Evolutionary conservation across 2,113 vertebrate genomes (phyloP).

Genomic region (Cololabis saira): DNA sequence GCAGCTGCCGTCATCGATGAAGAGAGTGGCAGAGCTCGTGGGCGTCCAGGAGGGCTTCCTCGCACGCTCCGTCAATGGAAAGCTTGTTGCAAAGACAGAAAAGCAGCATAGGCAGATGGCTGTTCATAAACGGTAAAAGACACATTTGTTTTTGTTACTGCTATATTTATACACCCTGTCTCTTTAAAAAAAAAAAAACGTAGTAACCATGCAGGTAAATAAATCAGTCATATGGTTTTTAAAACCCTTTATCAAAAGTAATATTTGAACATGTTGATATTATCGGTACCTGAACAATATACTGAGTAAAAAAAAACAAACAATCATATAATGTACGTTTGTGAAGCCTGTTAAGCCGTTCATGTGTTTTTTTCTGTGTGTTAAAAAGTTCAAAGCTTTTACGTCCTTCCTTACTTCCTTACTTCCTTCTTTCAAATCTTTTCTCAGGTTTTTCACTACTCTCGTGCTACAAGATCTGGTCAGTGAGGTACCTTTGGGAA

Average conservation of each 20-base stretch:
- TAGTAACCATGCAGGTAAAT: too few relatives aligned
- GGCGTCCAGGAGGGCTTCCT: constrained; percentile 95
- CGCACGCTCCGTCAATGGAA: constrained; percentile 91
- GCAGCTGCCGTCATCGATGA: constrained; percentile 92
- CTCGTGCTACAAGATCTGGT: constrained; percentile 95
- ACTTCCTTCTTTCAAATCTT: background rate
- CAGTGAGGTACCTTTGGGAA: constrained; percentile 89
- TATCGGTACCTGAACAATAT: too few relatives aligned
- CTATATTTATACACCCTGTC: background rate
- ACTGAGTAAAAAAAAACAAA: too few relatives aligned
- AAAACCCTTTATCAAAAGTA: too few relatives aligned
- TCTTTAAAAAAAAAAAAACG: too few relatives aligned
- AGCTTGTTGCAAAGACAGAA: constrained; percentile 90
- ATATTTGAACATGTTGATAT: too few relatives aligned
- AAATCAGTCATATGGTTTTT: too few relatives aligned
- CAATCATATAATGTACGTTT: too few relatives aligned
- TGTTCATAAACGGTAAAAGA: constrained; percentile 91
- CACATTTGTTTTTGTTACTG: background rate
- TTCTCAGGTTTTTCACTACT: constrained; percentile 93
- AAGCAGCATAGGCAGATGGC: constrained; percentile 94
- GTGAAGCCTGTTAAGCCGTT: too few relatives aligned
- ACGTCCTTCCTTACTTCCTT: too few relatives aligned
- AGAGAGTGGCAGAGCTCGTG: constrained; percentile 94
- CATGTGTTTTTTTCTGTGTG: too few relatives aligned
- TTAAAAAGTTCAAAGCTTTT: background rate